These are phyloP conservation scores for Chiloscyllium plagiosum DNA, from an alignment of 2,113 vertebrate genomes.

Conservation along the genomic window DNA sequence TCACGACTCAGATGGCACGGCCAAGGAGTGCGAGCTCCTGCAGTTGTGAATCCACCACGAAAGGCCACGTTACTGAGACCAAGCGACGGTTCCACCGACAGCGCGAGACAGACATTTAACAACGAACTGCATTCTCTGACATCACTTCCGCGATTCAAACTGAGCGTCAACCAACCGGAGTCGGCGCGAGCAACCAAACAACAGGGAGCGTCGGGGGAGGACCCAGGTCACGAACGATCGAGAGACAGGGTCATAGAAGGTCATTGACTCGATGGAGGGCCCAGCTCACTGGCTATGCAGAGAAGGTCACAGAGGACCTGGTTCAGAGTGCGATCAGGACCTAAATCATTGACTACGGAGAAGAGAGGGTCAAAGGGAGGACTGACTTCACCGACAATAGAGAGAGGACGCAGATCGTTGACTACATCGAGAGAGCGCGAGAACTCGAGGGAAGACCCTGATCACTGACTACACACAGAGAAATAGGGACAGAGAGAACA, in stretches of 20 bases:
- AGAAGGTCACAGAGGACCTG: no score
- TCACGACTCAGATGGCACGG: background rate
- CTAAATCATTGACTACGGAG: background rate
- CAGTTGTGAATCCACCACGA: background rate
- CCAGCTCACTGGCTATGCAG: background rate
- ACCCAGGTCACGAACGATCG: no score
- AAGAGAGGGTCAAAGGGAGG: background rate
- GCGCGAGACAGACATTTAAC: background rate
- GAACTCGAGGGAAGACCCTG: background rate
- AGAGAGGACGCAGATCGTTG: background rate
- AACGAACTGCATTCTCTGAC: background rate
- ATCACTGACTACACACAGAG: background rate
- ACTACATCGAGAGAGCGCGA: background rate
- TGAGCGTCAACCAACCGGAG: background rate
- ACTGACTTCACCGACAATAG: background rate
- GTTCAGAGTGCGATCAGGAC: no score
- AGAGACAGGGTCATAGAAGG: no score
- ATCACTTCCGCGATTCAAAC: constrained; percentile 17
- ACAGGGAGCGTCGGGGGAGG: no score
- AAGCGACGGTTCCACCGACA: accelerated
- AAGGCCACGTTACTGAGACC: background rate
- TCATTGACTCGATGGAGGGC: no score
- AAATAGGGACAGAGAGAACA: no score
- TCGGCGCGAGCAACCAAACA: background rate
- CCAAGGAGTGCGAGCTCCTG: no score